Percentiles rank a stretch among this genome's conserved stretches.
Conservation (phyloP, 2,113 vertebrate genomes). For the Leptosomus discolor region DNA sequence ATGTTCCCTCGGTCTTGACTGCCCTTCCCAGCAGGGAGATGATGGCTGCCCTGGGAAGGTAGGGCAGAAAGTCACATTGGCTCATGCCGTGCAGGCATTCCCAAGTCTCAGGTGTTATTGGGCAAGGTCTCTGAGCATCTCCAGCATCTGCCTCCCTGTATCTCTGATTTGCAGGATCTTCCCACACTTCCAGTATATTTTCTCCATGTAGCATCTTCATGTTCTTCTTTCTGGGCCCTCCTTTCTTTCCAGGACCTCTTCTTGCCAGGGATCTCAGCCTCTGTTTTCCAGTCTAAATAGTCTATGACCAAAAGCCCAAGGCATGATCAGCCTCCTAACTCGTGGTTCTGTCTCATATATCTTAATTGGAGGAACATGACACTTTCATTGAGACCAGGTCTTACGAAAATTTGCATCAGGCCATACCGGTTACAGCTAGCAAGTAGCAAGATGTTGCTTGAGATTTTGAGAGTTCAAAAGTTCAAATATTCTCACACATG, state of each 20-base stretch:
- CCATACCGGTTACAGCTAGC: neutral
- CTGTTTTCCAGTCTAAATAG: neutral
- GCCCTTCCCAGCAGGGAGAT: neutral
- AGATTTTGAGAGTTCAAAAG: neutral
- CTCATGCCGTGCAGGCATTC: neutral
- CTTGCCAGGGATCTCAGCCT: neutral
- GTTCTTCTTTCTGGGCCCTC: accelerated
- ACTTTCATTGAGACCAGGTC: neutral
- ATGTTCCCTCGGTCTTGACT: neutral
- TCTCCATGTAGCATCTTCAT: neutral
- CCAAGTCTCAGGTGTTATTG: neutral
- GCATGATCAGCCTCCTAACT: neutral
- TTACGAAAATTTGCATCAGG: neutral
- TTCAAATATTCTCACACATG: neutral
- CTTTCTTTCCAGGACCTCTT: neutral
- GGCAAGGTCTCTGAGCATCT: neutral
- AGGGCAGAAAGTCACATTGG: neutral
- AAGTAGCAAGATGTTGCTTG: neutral
- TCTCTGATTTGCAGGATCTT: neutral
- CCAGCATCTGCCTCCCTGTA: neutral
- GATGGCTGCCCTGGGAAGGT: neutral
- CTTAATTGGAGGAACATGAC: neutral
- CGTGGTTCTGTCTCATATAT: neutral
- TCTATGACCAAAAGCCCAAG: neutral
- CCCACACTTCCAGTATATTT: neutral